Evolutionary conservation across 1,140 invertebrate species (phyloP).

Genomic region (Halyomorpha halys): DNA sequence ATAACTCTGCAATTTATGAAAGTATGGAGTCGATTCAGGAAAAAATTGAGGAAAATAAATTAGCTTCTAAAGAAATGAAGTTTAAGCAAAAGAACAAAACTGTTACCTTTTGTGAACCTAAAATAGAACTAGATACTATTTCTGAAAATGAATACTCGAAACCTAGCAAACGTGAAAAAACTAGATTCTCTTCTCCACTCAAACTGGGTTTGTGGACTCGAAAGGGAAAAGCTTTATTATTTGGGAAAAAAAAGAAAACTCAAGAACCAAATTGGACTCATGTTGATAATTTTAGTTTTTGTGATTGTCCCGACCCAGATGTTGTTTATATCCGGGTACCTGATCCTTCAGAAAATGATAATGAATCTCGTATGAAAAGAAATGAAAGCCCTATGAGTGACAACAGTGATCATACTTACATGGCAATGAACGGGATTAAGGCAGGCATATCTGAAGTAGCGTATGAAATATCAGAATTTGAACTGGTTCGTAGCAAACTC

Average conservation of each 20-base stretch:
- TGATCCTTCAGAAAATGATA: neutral
- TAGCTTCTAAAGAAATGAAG: neutral
- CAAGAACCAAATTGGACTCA: neutral
- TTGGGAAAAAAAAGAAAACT: neutral
- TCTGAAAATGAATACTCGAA: neutral
- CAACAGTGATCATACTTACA: constrained; percentile 8
- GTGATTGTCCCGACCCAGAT: neutral
- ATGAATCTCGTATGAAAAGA: neutral
- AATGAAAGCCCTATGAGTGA: constrained; percentile 11
- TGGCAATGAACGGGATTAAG: constrained; percentile 2
- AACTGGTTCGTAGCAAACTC: constrained; percentile 1
- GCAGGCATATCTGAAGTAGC: neutral
- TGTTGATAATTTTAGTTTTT: neutral
- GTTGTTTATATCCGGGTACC: neutral
- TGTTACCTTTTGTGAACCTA: neutral
- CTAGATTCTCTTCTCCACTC: neutral
- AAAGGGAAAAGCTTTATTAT: neutral
- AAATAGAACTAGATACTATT: neutral
- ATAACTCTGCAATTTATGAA: constrained; percentile 8
- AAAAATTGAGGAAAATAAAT: neutral
- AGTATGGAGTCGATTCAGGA: neutral
- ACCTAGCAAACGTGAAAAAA: neutral
- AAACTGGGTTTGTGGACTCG: neutral
- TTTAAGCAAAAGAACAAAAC: neutral
- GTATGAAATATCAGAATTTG: neutral